Percentiles rank a stretch among this genome's conserved stretches.
phyloP scores from a whole-genome alignment of 2,888 invertebrate species.

The Dichetophora obliterata region DNA sequence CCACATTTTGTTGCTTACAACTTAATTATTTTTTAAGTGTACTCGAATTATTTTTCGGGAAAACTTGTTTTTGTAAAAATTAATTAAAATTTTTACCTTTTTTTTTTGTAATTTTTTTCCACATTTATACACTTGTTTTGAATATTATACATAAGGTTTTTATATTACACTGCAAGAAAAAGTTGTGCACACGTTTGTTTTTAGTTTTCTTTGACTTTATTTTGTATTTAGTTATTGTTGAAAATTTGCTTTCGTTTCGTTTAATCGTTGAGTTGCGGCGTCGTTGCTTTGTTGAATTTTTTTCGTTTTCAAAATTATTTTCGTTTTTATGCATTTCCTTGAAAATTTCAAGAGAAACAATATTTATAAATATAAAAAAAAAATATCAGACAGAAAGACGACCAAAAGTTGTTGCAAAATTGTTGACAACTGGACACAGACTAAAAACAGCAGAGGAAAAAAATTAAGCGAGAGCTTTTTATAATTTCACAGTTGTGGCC shows the following conservation, averaged over 20 bases:
- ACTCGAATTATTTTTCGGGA: not conserved
- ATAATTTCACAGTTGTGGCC: not conserved
- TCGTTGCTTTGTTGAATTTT: constrained; percentile 14
- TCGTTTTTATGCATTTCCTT: constrained; percentile 26
- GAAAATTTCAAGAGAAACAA: not conserved
- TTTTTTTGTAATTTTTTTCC: constrained; percentile 19
- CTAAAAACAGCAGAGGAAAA: not conserved
- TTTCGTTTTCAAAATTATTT: not conserved
- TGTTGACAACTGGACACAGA: constrained; percentile 23
- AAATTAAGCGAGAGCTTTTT: constrained; percentile 4
- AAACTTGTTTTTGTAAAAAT: constrained; percentile 25
- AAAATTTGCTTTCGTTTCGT: constrained; percentile 20
- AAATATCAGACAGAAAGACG: not conserved
- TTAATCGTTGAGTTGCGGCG: not conserved
- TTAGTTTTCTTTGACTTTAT: not conserved
- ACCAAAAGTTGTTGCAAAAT: constrained; percentile 12
- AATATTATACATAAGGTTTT: not conserved
- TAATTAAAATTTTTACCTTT: not conserved
- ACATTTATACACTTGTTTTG: constrained; percentile 33
- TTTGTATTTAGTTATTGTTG: not conserved
- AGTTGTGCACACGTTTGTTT: not conserved
- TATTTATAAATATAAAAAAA: not conserved
- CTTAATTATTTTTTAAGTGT: constrained; percentile 9
- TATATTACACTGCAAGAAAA: constrained; percentile 13
- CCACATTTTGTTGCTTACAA: constrained; percentile 48